These are phyloP conservation scores for Upupa epops DNA, from an alignment of 2,113 vertebrate species.

Conservation along the genomic window DNA sequence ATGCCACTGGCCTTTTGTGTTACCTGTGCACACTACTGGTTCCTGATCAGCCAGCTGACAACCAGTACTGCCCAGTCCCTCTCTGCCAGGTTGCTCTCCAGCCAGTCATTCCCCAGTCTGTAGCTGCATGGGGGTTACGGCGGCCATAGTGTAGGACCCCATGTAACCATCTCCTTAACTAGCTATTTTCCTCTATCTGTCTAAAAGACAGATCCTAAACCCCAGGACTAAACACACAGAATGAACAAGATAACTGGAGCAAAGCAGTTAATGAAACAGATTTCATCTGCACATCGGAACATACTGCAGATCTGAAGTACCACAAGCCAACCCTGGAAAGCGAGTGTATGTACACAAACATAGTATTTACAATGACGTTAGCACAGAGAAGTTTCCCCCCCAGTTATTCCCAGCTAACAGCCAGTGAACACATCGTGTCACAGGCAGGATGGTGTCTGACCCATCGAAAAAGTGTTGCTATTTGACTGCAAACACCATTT, in stretches of 20 bases:
- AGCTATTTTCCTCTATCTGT: background rate
- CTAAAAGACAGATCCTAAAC: background rate
- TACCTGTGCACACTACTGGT: too few relatives aligned
- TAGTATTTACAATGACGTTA: too few relatives aligned
- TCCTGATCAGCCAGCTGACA: too few relatives aligned
- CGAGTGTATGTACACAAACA: background rate
- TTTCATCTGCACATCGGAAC: background rate
- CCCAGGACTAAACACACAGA: background rate
- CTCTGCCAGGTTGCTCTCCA: too few relatives aligned
- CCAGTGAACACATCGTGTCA: background rate
- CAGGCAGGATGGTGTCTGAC: background rate
- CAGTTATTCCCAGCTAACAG: background rate
- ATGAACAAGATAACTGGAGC: accelerated
- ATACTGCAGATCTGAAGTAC: background rate
- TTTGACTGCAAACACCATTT: background rate
- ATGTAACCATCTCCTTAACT: background rate
- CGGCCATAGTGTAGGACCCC: too few relatives aligned
- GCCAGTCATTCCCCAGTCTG: too few relatives aligned
- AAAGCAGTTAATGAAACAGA: background rate
- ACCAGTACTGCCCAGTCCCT: too few relatives aligned
- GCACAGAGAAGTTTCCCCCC: too few relatives aligned
- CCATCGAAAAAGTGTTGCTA: background rate
- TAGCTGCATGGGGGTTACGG: too few relatives aligned
- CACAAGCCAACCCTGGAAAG: background rate
- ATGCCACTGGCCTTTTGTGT: too few relatives aligned